Evolutionary conservation across 2,888 invertebrate species (phyloP).

Genomic region (Prosapia bicincta): DNA sequence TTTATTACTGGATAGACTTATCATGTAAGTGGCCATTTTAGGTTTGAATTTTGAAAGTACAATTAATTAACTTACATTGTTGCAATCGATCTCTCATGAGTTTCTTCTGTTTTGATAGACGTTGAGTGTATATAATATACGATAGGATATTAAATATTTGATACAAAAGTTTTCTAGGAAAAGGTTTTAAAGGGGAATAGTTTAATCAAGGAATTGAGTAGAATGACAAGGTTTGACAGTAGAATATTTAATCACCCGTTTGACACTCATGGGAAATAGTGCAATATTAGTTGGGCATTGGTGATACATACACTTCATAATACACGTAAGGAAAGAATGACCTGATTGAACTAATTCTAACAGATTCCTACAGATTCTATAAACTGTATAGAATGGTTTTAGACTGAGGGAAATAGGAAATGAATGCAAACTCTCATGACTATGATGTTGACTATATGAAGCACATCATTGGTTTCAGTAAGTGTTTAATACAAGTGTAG

Average conservation of each 20-base stretch:
- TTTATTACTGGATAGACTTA: constrained; percentile 29
- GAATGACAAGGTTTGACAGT: neutral
- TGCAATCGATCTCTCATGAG: neutral
- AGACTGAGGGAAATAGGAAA: neutral
- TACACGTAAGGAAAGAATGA: neutral
- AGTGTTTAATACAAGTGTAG: too few species aligned
- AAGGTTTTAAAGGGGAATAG: neutral
- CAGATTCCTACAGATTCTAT: neutral
- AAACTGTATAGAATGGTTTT: neutral
- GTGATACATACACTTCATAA: neutral
- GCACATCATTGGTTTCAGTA: too few species aligned
- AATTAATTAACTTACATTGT: constrained; percentile 10
- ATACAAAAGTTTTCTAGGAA: neutral
- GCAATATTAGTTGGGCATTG: neutral
- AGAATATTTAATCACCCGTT: neutral
- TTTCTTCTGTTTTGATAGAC: neutral
- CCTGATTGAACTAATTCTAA: neutral
- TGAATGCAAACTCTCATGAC: neutral
- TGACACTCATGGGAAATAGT: neutral
- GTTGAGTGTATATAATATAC: neutral
- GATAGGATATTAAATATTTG: neutral
- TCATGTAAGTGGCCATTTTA: constrained; percentile 32
- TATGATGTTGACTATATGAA: neutral
- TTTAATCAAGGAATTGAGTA: neutral
- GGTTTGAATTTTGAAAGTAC: constrained; percentile 11